Evolutionary conservation across 1,140 invertebrate species (phyloP), one percentile per base, ranked within the genome.

Genomic region (Sycobia sp.): DNA sequence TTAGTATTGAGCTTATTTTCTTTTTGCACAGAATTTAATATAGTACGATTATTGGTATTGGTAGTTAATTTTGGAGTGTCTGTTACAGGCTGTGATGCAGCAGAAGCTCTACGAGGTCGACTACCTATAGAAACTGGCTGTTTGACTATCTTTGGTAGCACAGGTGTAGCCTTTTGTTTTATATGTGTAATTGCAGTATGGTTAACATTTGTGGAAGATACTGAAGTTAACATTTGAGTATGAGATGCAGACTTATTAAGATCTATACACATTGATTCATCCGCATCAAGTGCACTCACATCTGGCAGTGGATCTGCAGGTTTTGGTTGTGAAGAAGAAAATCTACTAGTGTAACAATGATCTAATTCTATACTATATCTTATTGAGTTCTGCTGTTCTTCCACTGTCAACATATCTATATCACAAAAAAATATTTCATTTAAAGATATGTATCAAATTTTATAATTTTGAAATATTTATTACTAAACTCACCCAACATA

Each of bases 401-500:
- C 81, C 5, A 81, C 75, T 18, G 79, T 78, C 34, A 83, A 56
- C 80, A 82, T 82, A 67, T 83, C 81, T 82, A 44, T 29, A n/a
- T n/a, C n/a, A n/a, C n/a, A n/a, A n/a, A 41, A 43, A 22, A 73
- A 73, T n/a, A 54, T 18, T 22, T 34, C 57, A 63, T 25, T 36
- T 38, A 54, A 47, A 34, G 27, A 62, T 64, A 53, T 58, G 32
- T 32, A 25, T 27, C 4, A 14, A 23, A 44, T 47, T 27, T 22
- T 7, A 32, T 20, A 14, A 49, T n/a, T 20, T 11, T 32, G 23
- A 16, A 18, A 22, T 49, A 47, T 20, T 4, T 11, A n/a, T n/a
- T n/a, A n/a, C n/a, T n/a, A n/a, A 23, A 70, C 57, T 66, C 73
- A 84, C 82, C 83, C 49, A 84, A 75, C 83, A 84, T 84, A 0